phyloP scores from a whole-genome alignment of 2,888 invertebrate genomes.

The Heliconius ismenius region DNA sequence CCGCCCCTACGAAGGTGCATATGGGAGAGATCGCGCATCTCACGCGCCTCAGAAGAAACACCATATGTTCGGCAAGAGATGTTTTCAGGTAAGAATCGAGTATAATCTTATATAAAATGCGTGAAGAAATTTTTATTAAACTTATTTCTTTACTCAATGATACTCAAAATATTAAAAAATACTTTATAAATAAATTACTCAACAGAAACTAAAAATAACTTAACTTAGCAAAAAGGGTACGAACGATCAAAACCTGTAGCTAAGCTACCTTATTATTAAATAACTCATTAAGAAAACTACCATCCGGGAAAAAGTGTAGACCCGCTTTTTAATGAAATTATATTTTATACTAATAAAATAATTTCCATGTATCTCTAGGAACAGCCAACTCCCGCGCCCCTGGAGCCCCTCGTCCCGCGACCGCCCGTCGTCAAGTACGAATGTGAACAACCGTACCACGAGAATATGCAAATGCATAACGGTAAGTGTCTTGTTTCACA shows the following conservation, averaged over 20 bases:
- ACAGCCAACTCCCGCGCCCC: slow-evolving; percentile 54
- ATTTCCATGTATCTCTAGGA: slow-evolving; percentile 50
- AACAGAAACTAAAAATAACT: too few relatives aligned
- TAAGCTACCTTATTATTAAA: too few relatives aligned
- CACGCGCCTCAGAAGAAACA: slow-evolving; percentile 90
- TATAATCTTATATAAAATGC: background rate
- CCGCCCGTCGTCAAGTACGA: slow-evolving; percentile 73
- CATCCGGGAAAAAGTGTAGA: too few relatives aligned
- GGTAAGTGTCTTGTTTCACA: slow-evolving; percentile 52
- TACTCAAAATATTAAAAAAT: too few relatives aligned
- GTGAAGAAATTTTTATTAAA: background rate
- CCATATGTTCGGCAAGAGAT: slow-evolving; percentile 94
- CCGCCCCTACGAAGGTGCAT: slow-evolving; percentile 84
- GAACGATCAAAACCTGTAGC: too few relatives aligned
- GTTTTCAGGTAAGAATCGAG: slow-evolving; percentile 84
- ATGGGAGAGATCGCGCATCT: slow-evolving; percentile 72
- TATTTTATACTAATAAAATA: slow-evolving; percentile 10
- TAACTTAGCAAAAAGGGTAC: too few relatives aligned
- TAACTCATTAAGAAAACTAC: too few relatives aligned
- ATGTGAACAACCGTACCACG: slow-evolving; percentile 71
- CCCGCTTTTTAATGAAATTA: too few relatives aligned
- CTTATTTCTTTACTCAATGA: too few relatives aligned
- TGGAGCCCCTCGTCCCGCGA: slow-evolving; percentile 57
- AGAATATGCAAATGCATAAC: slow-evolving; percentile 70
- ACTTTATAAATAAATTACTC: too few relatives aligned